Conservation (phyloP, 2,113 vertebrate species). For the Sphyrna mokarran region DNA sequence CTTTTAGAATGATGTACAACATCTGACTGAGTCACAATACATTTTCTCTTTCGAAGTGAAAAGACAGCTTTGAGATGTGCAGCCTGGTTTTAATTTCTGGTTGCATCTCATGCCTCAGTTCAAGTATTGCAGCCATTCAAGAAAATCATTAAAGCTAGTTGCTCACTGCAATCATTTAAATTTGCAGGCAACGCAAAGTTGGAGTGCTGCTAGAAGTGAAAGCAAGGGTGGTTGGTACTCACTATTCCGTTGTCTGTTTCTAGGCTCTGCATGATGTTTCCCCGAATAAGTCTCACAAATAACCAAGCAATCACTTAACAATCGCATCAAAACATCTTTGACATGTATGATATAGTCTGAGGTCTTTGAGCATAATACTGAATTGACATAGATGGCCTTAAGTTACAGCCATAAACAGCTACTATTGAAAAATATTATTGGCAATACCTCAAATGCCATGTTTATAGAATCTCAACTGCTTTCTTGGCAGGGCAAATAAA, state of each 20-base stretch:
- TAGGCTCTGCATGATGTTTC: neutral
- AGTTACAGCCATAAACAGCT: neutral
- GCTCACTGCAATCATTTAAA: no score
- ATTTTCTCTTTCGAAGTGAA: neutral
- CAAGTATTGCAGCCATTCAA: neutral
- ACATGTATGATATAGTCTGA: neutral
- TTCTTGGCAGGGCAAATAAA: constrained; percentile 5
- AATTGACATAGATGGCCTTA: neutral
- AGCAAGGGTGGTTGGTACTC: neutral
- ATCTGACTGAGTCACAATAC: neutral
- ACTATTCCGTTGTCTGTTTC: neutral
- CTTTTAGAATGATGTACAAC: neutral
- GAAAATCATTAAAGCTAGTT: neutral
- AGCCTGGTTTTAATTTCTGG: neutral
- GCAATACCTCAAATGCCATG: constrained; percentile 1
- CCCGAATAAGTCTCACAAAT: neutral
- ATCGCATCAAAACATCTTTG: neutral
- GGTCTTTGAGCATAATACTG: neutral
- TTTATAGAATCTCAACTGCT: neutral
- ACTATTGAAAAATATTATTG: neutral
- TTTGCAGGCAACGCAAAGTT: no score
- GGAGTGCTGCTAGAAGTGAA: neutral
- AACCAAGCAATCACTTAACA: neutral
- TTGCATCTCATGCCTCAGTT: neutral
- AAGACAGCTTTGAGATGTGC: neutral